phyloP scores from a whole-genome alignment of 2,888 invertebrate genomes.

The Melinaea marsaeus region DNA sequence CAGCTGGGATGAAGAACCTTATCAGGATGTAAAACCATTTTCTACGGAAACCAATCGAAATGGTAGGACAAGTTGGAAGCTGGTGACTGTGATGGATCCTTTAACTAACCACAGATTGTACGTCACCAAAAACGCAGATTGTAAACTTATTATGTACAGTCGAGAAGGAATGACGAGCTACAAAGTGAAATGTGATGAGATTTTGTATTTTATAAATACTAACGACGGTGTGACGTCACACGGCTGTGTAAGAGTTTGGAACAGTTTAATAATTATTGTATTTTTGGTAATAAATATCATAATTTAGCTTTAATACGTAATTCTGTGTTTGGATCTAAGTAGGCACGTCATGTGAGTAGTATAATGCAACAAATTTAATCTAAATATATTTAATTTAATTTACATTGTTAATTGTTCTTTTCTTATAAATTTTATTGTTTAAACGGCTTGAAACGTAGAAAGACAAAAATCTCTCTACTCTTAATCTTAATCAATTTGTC shows the following conservation, averaged over 20 bases:
- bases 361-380: no score
- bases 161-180: constrained; percentile 64
- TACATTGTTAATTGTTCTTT: no score
- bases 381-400: no score
- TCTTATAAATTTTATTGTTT: no score
- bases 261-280: constrained; percentile 7
- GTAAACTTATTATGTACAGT: constrained; percentile 62
- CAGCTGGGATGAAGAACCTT: constrained; percentile 58
- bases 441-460: no score
- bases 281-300: constrained; percentile 3
- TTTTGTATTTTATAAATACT: constrained; percentile 61
- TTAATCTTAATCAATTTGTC: no score
- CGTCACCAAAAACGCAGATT: constrained; percentile 57
- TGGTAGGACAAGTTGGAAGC: constrained; percentile 56
- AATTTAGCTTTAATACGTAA: no score
- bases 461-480: no score
- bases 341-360: no score
- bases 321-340: no score
- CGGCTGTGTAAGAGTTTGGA: constrained; percentile 14
- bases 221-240: constrained; percentile 37
- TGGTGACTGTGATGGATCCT: constrained; percentile 59
- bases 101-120: constrained; percentile 58
- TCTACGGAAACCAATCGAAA: constrained; percentile 41
- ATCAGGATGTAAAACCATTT: constrained; percentile 17
- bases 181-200: constrained; percentile 56